Base-by-base conservation (phyloP, 1,140 invertebrate genomes). In the Platyura marginata region DNA sequence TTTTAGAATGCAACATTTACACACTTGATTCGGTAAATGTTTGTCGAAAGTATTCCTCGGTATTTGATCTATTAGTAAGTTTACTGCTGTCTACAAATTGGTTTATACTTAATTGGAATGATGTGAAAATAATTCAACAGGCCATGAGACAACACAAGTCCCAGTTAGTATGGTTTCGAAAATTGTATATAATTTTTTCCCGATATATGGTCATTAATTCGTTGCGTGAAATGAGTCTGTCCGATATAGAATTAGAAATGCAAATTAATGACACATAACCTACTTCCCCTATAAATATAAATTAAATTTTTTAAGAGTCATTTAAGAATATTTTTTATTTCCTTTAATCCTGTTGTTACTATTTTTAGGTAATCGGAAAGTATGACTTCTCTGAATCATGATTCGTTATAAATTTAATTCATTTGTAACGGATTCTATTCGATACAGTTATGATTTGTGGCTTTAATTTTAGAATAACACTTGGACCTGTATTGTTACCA, bases 91-190 rank as follows among this genome's bases (percentile, higher is more conserved):
- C 79, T 49, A 74, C 77, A 18, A 74, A 79, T 54, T 79, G 81
- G 61, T 76, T 70, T 56, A 69, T 77, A 49, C 58, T 74, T 9
- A 67, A 63, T 23, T 69, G 66, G 60, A 62, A 64, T 15, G 68
- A 75, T 44, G 68, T 72, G 29, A 52, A 60, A 3, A 54, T 66
- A 29, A 57, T 81, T 34, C 63, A 79, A 61, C 62, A 68, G 49
- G 89, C 90, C 2, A 94, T 96, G 89, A 67, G 65, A 44, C 68
- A 72, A 46, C 90, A 97, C 59, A 63, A 71, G 50, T 88, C 86
- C 13, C 92, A 97, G 61, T 77, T 89, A 60, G 73, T 88, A 11
- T 97, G 92, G 92, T 96, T 89, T 60, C 71, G 92, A 46, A 75
- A 76, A 53, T 65, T 96, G 5, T 96, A 93, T 56, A 75, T 95